Evolutionary conservation across 2,797 vertebrate species (phyloP).

Genomic region (Sorex maritimensis): DNA sequence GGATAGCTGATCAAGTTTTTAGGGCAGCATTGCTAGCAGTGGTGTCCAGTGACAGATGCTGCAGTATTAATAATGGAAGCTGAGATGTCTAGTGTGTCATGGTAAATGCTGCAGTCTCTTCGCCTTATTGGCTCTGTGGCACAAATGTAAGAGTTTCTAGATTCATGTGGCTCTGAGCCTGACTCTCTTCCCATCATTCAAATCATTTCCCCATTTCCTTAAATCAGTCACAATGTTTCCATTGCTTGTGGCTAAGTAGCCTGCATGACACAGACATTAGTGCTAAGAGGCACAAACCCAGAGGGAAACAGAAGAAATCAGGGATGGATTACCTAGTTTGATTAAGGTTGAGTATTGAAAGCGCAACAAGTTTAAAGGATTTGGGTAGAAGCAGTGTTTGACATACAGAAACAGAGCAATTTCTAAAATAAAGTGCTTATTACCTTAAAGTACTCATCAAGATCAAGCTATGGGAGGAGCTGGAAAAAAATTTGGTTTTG

Average conservation of each 20-base stretch:
- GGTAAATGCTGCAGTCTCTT: not conserved
- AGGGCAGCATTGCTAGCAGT: not conserved
- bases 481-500: not conserved
- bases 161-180: not conserved
- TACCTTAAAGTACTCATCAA: not conserved
- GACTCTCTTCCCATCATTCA: not conserved
- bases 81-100: not conserved
- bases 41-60: not conserved
- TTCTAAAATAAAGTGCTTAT: constrained; percentile 11
- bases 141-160: not conserved
- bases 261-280: not conserved
- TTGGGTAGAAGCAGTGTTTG: not conserved
- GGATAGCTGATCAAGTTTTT: not conserved
- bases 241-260: constrained; percentile 53
- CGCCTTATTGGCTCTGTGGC: not conserved
- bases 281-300: not conserved
- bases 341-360: constrained; percentile 18
- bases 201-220: constrained; percentile 37
- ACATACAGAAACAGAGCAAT: not conserved
- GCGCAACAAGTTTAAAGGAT: not conserved
- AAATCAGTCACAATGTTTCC: constrained; percentile 20
- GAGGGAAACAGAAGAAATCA: not conserved
- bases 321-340: not conserved
- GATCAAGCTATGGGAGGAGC: not conserved
- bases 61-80: not conserved